phyloP scores from a whole-genome alignment of 2,888 invertebrate species.

The Nymphalis c-album region DNA sequence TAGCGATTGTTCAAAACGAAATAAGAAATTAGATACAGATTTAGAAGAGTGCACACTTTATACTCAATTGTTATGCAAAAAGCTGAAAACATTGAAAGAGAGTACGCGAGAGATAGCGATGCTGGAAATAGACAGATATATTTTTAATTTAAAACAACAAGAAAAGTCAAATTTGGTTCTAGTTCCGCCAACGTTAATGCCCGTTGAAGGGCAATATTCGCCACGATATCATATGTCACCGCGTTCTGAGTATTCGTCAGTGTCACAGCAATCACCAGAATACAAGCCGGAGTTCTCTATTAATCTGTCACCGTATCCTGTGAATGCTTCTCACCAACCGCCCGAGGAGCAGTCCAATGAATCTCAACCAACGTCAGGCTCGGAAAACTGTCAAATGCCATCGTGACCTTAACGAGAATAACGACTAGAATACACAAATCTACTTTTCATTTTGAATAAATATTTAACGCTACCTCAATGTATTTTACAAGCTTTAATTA shows the following conservation, averaged over 20 bases:
- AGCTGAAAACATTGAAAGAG: constrained; percentile 1
- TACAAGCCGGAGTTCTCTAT: constrained; percentile 3
- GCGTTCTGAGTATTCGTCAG: neutral
- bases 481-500: no score
- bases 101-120: constrained; percentile 2
- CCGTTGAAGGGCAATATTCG: constrained; percentile 1
- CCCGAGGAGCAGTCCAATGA: neutral
- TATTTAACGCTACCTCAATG: no score
- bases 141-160: constrained; percentile 6
- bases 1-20: no score
- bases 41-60: neutral
- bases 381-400: neutral
- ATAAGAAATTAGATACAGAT: neutral
- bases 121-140: constrained; percentile 8
- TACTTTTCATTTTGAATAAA: no score
- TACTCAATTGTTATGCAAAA: constrained; percentile 6
- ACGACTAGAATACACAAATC: no score
- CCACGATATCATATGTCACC: neutral
- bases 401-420: neutral
- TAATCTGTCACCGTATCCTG: neutral
- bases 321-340: neutral
- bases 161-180: constrained; percentile 1
- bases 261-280: neutral
- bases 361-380: neutral
- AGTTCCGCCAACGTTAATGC: neutral